Evolutionary conservation across 35 echinoderm and acorn worm genomes (phyloP), one percentile per base, ranked within the genome.

Genomic region (Lytechinus variegatus): DNA sequence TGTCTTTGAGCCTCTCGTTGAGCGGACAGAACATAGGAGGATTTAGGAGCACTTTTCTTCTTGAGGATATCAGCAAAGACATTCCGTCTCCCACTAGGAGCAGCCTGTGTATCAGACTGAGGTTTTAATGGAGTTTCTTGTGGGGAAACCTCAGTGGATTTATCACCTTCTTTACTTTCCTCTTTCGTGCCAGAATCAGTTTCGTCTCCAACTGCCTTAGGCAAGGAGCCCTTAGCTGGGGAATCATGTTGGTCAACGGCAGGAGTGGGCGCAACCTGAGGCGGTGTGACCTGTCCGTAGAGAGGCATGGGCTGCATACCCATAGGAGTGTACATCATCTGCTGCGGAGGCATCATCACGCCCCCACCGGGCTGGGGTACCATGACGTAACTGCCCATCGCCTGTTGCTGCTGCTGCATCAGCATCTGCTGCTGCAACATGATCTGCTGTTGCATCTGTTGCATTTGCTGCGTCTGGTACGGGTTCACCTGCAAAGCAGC

Each of bases 361-460:
- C 92, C 91, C 21, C 91, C 91, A 10, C 33, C 53, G 0, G 92
- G 52, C 29, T 79, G 92, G 9, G 52, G 92, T 10, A 93, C 27
- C 92, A 93, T 93, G 88, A 90, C 88, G 14, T 90, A 54, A 24
- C 66, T 19, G 3, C 66, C 66, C 66, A 79, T 79, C 7, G 27
- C 13, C 92, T 93, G 92, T 13, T 93, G 92, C 91, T 93, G 91
- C 52, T 93, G 91, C 54, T 90, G 88, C 88, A 90, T 52, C 4
- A 90, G 52, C 88, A 95, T 87, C 52, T 96, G 95, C 29, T 96
- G 95, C 71, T 96, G 95, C 33, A 96, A 52, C 24, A 96, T 66
- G 14, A 96, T 96, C 95, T 96, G 95, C 33, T 96, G 95, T 54
- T 94, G 94, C 86, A 91, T 54, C 44, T 96, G 96, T 55, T 91